Base-by-base conservation (phyloP, 2,797 vertebrate genomes). In the Clangula hyemalis region DNA sequence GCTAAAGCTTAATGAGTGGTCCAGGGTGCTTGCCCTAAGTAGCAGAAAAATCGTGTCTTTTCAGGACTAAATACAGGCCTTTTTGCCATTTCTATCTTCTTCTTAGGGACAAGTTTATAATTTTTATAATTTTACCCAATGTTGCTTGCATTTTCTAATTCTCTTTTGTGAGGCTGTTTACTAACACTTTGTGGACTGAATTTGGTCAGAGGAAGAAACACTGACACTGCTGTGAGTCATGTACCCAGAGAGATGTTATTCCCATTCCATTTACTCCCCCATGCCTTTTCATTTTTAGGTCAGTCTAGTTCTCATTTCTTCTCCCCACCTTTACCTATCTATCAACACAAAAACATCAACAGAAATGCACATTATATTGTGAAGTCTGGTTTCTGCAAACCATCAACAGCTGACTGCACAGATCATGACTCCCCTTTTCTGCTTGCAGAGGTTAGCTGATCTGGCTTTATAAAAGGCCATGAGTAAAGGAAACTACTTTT, bases 401-500 rank as follows among this genome's bases (percentile, higher is more conserved):
- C 10, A 53, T 38, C 5, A 32, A 21, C 14, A 72, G 2, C 27
- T 62, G 39, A 61, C 13, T 73, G 36, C 8, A 51, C 14, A 22
- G 56, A n/a, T 36, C 41, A 47, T 45, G 15, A 30, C 45, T 77
- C 15, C 24, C 21, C 5, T 49, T 36, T 73, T 49, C 5, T 1
- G 4, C 18, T 83, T 73, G 10, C 39, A 83, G 75, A 11, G 4
- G 15, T 76, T 69, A 69, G 22, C 27, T 71, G 27, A 69, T 78
- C 89, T 78, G 47, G 32, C 38, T 71, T 80, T 69, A 14, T 45
- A 81, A 77, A 39, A 93, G 77, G 57, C 38, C 51, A 71, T 2
- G 3, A 64, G 38, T 20, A 78, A 94, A 90, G 66, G 4, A 71
- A 92, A 85, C 53, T 91, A 51, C 69, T 91, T 84, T 84, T 38